Conservation (phyloP, 2,888 invertebrate genomes). For the Pinctada fucata region DNA sequence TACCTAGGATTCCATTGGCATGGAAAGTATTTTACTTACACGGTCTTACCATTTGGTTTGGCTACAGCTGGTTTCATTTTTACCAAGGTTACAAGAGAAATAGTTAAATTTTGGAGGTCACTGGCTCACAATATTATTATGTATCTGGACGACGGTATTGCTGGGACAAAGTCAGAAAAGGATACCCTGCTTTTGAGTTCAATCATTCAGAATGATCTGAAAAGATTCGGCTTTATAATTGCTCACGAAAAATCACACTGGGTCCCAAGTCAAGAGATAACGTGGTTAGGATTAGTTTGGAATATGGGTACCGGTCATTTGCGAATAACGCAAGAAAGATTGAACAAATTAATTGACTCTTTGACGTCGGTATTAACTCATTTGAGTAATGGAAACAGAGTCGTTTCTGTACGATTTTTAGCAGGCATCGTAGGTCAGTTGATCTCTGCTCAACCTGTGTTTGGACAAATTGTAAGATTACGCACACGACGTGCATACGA, state of each 20-base stretch:
- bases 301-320: constrained; percentile 30
- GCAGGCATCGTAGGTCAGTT: constrained; percentile 22
- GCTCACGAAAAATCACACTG: constrained; percentile 47
- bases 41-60: constrained; percentile 45
- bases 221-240: constrained; percentile 49
- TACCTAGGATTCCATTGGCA: constrained; percentile 21
- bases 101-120: constrained; percentile 34
- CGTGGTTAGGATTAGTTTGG: constrained; percentile 43
- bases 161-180: too few species aligned
- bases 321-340: constrained; percentile 23
- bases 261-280: constrained; percentile 28
- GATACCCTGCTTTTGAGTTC: too few species aligned
- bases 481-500: constrained; percentile 11
- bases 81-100: constrained; percentile 35
- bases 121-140: constrained; percentile 31
- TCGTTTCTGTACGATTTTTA: constrained; percentile 1
- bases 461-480: constrained; percentile 7
- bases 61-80: constrained; percentile 44
- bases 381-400: background rate
- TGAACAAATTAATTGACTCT: constrained; percentile 3
- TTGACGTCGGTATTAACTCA: constrained; percentile 1
- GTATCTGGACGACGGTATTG: too few species aligned
- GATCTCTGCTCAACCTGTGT: constrained; percentile 11
- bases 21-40: constrained; percentile 39
- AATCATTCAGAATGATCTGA: too few species aligned